Evolutionary conservation across 2,113 vertebrate genomes (phyloP), one percentile per base, ranked within the genome.

Genomic region (Chaetodon auriga): DNA sequence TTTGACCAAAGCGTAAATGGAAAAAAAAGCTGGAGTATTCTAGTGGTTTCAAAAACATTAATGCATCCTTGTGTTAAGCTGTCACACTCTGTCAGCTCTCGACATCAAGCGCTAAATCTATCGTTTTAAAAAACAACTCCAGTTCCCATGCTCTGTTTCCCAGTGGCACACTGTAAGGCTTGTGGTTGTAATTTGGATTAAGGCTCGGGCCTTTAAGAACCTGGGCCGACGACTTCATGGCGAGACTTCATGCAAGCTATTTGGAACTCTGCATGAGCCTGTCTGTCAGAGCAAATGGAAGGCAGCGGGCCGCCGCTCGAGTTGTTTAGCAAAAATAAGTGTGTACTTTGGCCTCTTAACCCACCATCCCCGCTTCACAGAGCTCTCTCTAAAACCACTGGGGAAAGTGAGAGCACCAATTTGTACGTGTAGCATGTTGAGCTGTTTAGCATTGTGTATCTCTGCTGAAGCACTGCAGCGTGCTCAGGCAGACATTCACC

Each of bases 281-380:
- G 86, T 87, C 92, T 91, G 91, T 95, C 92, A 93, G 83, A 84
- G 62, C 81, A 86, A 94, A 92, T 80, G 71, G 81, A 93, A 92
- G 79, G 74, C 90, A 86, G 89, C 72, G 9, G 82, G 87, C 84
- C 87, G 84, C 93, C 75, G 69, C 83, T 91, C 75, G 57, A 91
- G 86, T 93, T 95, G 91, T 94, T 94, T 93, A 91, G 91, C 78
- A 85, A 90, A 90, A 91, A 94, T 80, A 93, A 94, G 86, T 93
- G 93, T 95, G 89, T 95, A 84, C 89, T 93, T 94, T 93, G 93
- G 92, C 90, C 85, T 80, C 80, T 69, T 66, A 80, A 84, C 64
- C 84, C 68, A 81, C 78, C 69, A 61, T 90, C 78, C 78, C 86
- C 25, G 58, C 81, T 92, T 89, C 88, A 83, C 81, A 83, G 81